Percentiles rank a stretch among this genome's conserved stretches.
phyloP scores from a whole-genome alignment of 2,113 vertebrate genomes.

The Lipotes vexillifer region DNA sequence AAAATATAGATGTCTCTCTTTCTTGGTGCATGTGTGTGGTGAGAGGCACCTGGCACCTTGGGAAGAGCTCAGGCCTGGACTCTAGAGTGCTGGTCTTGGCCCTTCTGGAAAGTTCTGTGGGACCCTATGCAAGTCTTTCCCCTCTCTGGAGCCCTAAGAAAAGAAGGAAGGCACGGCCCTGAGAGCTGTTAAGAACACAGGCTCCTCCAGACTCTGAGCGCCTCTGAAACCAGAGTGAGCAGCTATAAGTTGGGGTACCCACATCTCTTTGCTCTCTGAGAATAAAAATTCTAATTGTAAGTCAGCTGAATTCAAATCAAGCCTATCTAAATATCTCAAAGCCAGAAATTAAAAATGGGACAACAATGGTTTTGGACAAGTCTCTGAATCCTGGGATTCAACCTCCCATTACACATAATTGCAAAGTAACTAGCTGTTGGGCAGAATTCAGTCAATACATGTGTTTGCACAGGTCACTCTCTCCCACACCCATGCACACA shows the following conservation, averaged over 20 bases:
- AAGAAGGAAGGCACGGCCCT: not conserved
- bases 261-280: rapidly evolving
- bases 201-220: not conserved
- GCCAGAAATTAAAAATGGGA: not conserved
- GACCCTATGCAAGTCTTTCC: not conserved
- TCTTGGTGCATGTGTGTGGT: not conserved
- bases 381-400: not conserved
- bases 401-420: not conserved
- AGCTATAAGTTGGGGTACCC: rapidly evolving
- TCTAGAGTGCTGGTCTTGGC: not conserved
- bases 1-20: not conserved
- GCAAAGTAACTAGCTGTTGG: not conserved
- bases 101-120: slow-evolving; percentile 36
- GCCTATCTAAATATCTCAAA: not conserved
- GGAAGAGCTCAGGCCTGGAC: not conserved
- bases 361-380: not conserved
- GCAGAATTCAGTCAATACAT: rapidly evolving
- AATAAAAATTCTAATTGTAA: not conserved
- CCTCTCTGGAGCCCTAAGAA: not conserved
- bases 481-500: rapidly evolving
- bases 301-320: not conserved
- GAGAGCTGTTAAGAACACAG: too few species aligned
- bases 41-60: not conserved
- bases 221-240: not conserved
- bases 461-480: rapidly evolving